Evolutionary conservation across 2,113 vertebrate genomes (phyloP), one percentile per base, ranked within the genome.

Genomic region (Amblyornis subalaris): DNA sequence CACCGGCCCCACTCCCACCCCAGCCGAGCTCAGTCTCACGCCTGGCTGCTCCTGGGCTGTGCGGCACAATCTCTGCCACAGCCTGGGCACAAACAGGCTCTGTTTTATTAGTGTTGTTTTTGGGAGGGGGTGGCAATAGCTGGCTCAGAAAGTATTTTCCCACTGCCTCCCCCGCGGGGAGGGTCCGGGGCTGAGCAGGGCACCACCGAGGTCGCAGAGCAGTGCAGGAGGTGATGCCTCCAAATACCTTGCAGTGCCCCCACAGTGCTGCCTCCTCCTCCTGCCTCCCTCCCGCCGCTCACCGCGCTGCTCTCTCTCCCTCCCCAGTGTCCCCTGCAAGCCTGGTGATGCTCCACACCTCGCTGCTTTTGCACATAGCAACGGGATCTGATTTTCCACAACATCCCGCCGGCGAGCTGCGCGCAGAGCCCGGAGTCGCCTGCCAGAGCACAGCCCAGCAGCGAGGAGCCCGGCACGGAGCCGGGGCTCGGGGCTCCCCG

Each of bases 241-340:
- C 44, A 4, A 40, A 53, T 0, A 4, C 61, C 67, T n/a, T 4
- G 31, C 6, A 2, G 2, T 13, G 51, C 31, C 36, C 36, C 57
- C 25, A 28, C 2, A 12, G 64, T 40, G 26, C 88, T 83, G 14
- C 67, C 38, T 1, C 61, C 76, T 44, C 18, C 40, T 29, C 12
- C 62, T 20, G 40, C 60, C 61, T 23, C 17, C 19, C 9, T 21
- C 12, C 57, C 14, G 7, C 50, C 4, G 0, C 25, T 96, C 74
- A 93, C 74, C 0, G 20, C 4, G 38, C 86, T 9, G 40, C 62
- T 85, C 95, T 80, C 92, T 85, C 62, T 80, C 35, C 60, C 79
- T 94, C 90, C 72, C 25, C 98, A 99, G 99, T 99, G 99, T 98
- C 99, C 99, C 94, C 98, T 99, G 93, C 99, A 99, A 98, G 99